phyloP scores from a whole-genome alignment of 2,113 vertebrate genomes.

The Catharus minimus region DNA sequence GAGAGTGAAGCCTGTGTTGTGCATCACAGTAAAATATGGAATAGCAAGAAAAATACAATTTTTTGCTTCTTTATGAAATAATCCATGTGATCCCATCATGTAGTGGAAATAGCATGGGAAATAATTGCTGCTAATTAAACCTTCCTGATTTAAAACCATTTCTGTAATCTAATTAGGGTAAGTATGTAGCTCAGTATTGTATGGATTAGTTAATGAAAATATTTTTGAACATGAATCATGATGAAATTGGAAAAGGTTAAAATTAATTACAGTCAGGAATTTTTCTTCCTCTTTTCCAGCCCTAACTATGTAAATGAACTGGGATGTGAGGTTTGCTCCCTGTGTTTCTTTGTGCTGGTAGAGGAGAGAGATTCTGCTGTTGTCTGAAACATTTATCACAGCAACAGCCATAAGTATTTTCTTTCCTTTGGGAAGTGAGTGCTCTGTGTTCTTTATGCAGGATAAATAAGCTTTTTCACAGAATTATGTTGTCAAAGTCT shows the following conservation, averaged over 20 bases:
- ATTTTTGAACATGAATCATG: background rate
- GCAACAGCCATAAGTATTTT: background rate
- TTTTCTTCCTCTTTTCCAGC: background rate
- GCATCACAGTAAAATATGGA: background rate
- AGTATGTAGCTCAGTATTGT: background rate
- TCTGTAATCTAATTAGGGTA: conserved; percentile 26
- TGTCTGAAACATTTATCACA: conserved; percentile 15
- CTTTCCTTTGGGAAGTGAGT: conserved; percentile 15
- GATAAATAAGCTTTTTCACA: conserved; percentile 42
- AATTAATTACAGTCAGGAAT: background rate
- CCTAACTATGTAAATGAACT: background rate
- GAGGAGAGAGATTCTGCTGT: background rate
- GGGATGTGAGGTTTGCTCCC: background rate
- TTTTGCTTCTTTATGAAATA: background rate
- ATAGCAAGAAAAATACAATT: background rate
- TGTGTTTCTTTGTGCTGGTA: background rate
- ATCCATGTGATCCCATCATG: background rate
- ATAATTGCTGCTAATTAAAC: conserved; percentile 21
- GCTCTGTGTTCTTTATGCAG: conserved; percentile 8
- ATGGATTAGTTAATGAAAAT: conserved; percentile 14
- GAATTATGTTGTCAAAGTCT: conserved; percentile 51
- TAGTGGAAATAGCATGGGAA: background rate
- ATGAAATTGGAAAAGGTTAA: conserved; percentile 20
- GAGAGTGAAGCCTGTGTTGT: background rate
- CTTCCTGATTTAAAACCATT: conserved; percentile 9